phyloP scores from a whole-genome alignment of 2,888 invertebrate species.

The Caprella mutica region DNA sequence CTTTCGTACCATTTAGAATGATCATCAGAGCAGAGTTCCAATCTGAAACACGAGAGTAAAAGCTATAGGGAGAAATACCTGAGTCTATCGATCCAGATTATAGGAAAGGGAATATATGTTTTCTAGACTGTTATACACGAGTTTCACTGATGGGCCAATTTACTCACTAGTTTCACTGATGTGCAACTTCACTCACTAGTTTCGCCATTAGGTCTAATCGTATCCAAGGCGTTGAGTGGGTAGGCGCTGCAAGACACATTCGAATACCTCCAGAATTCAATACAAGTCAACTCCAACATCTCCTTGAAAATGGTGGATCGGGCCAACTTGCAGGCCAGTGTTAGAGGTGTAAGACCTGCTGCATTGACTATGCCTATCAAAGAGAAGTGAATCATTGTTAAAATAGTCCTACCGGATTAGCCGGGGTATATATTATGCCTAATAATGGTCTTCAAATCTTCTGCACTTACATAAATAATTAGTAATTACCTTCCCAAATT shows the following conservation, averaged over 20 bases:
- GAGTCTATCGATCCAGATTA: no score
- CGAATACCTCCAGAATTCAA: constrained; percentile 97
- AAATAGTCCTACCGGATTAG: neutral
- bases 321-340: constrained; percentile 90
- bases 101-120: no score
- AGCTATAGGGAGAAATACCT: no score
- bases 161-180: no score
- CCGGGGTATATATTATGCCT: no score
- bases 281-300: constrained; percentile 88
- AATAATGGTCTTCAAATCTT: no score
- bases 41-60: constrained; percentile 66
- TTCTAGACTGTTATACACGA: no score
- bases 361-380: constrained; percentile 76
- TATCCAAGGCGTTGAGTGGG: constrained; percentile 90
- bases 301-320: constrained; percentile 92
- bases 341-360: constrained; percentile 85
- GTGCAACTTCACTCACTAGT: constrained; percentile 68
- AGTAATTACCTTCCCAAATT: no score
- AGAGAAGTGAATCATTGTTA: no score
- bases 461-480: no score
- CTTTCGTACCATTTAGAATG: constrained; percentile 91
- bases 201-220: constrained; percentile 81
- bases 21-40: constrained; percentile 98
- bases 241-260: constrained; percentile 98
- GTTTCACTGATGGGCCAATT: no score